These are phyloP conservation scores for Acanthococcus lagerstroemiae DNA, from an alignment of 2,888 invertebrate species.

Conservation along the genomic window DNA sequence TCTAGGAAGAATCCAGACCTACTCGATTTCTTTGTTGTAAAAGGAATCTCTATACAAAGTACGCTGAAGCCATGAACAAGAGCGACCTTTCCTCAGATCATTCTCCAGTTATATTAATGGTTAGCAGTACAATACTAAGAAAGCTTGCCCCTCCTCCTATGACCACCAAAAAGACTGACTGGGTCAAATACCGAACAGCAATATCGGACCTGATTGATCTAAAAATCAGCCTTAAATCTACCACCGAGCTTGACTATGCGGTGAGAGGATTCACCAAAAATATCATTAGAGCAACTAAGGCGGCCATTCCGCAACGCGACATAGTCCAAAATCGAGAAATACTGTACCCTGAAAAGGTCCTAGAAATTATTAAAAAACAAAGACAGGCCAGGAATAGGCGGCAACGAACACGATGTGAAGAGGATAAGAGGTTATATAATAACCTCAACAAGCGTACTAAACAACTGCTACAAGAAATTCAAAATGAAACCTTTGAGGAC, in stretches of 20 bases:
- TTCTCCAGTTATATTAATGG: neutral
- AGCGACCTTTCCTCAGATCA: no score
- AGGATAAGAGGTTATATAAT: neutral
- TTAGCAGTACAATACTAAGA: neutral
- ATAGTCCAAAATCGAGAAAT: neutral
- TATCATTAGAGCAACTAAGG: neutral
- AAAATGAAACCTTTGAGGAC: neutral
- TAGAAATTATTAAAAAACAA: neutral
- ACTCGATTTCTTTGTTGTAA: no score
- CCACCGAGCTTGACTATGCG: neutral
- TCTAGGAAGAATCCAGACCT: no score
- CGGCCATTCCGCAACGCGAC: neutral
- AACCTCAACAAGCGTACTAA: neutral
- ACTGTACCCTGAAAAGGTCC: neutral
- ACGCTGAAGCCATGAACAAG: no score
- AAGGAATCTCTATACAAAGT: no score
- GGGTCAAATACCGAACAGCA: neutral
- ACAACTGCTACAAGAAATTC: neutral
- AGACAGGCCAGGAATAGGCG: neutral
- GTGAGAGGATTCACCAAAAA: neutral
- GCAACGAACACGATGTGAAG: neutral
- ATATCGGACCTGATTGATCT: neutral
- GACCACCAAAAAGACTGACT: neutral
- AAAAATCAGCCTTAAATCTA: neutral
- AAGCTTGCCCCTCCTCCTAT: neutral